Evolutionary conservation across 2,888 invertebrate species (phyloP).

Genomic region (Diaprepes abbreviatus): DNA sequence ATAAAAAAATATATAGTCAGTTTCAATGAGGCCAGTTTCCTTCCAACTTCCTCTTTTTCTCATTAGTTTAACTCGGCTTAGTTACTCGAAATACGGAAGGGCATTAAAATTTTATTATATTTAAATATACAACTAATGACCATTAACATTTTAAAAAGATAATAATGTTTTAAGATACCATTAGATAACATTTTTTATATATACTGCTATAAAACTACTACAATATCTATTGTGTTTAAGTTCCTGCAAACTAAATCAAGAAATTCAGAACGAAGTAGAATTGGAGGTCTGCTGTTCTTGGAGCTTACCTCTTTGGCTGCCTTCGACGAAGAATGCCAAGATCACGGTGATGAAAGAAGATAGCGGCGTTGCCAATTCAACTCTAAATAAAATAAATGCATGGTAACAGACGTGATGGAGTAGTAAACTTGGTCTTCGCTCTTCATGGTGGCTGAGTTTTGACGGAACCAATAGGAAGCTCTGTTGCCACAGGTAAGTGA

Average conservation of each 20-base stretch:
- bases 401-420: slow-evolving; percentile 1
- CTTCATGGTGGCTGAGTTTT: slow-evolving; percentile 19
- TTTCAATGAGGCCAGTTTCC: no score
- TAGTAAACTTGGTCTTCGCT: slow-evolving; percentile 1
- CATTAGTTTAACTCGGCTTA: no score
- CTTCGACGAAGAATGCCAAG: slow-evolving; percentile 61
- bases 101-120: no score
- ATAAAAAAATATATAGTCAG: no score
- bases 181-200: background rate
- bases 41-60: no score
- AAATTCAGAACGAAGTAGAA: slow-evolving; percentile 17
- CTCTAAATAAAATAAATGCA: background rate
- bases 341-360: slow-evolving; percentile 58
- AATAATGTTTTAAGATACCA: background rate
- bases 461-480: slow-evolving; percentile 22
- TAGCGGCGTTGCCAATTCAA: slow-evolving; percentile 55
- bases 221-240: background rate
- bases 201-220: background rate
- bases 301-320: slow-evolving; percentile 41
- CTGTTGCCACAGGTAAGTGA: slow-evolving; percentile 11
- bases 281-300: slow-evolving; percentile 21
- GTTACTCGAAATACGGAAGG: no score
- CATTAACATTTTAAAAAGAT: background rate
- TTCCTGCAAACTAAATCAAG: background rate
- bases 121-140: background rate